These are phyloP conservation scores for Bombycilla garrulus DNA, from an alignment of 2,113 vertebrate genomes.

Conservation along the genomic window DNA sequence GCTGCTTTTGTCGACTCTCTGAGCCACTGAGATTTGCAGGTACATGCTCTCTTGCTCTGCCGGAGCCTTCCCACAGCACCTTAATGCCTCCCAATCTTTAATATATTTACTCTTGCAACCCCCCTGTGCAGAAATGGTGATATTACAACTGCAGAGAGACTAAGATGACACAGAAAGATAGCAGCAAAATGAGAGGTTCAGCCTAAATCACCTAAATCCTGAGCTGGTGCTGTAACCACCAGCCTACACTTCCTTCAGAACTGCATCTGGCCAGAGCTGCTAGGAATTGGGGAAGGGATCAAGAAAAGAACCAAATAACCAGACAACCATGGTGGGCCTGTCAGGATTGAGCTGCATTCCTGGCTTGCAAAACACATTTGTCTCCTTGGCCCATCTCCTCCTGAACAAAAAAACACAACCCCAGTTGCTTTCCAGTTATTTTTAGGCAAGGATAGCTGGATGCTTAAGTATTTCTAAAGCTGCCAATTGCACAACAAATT, in stretches of 20 bases:
- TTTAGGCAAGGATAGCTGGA: conserved; percentile 33
- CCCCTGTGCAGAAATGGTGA: neutral
- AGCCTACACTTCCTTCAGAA: neutral
- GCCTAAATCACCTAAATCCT: neutral
- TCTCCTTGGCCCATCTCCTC: neutral
- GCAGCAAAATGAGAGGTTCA: conserved; percentile 34
- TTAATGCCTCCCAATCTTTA: conserved; percentile 47
- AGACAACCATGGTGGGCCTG: neutral
- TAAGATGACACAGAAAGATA: conserved; percentile 14
- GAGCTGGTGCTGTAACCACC: neutral
- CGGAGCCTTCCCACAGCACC: neutral
- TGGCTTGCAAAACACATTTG: neutral
- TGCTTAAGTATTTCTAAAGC: conserved; percentile 25
- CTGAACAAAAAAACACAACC: neutral
- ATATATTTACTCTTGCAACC: conserved; percentile 34
- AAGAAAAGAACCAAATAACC: neutral
- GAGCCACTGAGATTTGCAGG: neutral
- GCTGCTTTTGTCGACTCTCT: neutral
- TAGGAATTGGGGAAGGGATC: neutral
- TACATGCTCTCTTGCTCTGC: neutral
- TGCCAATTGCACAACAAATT: conserved; percentile 64
- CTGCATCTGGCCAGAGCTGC: neutral
- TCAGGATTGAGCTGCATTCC: neutral
- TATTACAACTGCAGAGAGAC: neutral
- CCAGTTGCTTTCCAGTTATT: conserved; percentile 7